A percentile compares a stretch with the other conserved stretches of the same genome.
Evolutionary conservation across 1,140 invertebrate genomes (phyloP).

Genomic region (Camponotus vicinus): DNA sequence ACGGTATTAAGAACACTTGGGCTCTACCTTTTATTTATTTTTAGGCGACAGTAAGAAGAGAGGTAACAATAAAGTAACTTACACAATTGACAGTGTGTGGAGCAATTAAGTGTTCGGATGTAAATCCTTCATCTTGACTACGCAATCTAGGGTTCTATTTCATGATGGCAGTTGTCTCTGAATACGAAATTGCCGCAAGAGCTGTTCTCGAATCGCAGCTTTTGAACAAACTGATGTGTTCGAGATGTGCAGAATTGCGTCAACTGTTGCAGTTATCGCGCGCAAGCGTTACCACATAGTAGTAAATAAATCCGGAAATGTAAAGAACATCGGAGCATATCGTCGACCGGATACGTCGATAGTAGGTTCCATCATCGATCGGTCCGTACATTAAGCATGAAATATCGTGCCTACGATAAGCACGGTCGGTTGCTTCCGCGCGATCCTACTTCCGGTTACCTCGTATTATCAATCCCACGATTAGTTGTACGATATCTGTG

Average conservation of each 20-base stretch:
- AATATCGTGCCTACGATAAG: constrained; percentile 14
- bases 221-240: not conserved
- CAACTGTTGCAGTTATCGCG: not conserved
- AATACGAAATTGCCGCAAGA: too few relatives aligned
- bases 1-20: too few relatives aligned
- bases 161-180: too few relatives aligned
- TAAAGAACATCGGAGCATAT: constrained; percentile 1
- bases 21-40: too few relatives aligned
- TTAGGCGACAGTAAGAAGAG: too few relatives aligned
- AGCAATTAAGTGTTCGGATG: too few relatives aligned
- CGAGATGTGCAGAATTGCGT: constrained; percentile 4
- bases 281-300: not conserved
- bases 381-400: not conserved
- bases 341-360: not conserved
- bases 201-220: too few relatives aligned
- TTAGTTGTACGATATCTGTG: not conserved
- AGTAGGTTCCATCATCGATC: constrained; percentile 11
- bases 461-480: not conserved
- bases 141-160: too few relatives aligned
- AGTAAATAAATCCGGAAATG: constrained; percentile 8
- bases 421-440: not conserved
- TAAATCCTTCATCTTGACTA: too few relatives aligned
- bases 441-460: not conserved
- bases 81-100: too few relatives aligned
- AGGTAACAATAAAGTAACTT: too few relatives aligned